These are phyloP conservation scores for Tetragonisca angustula DNA, from an alignment of 2,888 invertebrate genomes.

Conservation along the genomic window DNA sequence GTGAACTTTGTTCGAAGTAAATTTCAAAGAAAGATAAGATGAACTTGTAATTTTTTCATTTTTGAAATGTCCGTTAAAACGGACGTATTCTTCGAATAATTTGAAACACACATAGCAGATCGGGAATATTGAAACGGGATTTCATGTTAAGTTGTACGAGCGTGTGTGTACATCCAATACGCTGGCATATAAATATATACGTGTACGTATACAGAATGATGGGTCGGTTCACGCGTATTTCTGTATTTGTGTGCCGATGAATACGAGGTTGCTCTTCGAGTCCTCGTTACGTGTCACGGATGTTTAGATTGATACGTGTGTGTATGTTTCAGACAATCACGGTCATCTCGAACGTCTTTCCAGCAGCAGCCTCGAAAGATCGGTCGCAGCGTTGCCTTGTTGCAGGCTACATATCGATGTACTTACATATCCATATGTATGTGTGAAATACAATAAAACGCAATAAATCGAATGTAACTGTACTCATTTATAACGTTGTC, in stretches of 20 bases:
- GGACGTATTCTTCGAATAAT: conserved; percentile 61
- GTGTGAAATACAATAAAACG: conserved; percentile 24
- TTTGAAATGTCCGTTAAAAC: conserved; percentile 57
- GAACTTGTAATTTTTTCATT: background rate
- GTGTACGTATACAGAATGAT: conserved; percentile 17
- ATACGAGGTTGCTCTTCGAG: conserved; percentile 67
- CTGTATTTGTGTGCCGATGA: conserved; percentile 59
- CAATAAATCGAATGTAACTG: conserved; percentile 1
- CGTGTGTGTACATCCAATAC: conserved; percentile 30
- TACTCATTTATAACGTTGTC: background rate
- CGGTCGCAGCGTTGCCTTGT: conserved; percentile 61
- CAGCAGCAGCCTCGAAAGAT: conserved; percentile 64
- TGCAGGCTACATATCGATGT: conserved; percentile 45
- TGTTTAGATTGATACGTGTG: conserved; percentile 72
- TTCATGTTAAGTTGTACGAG: conserved; percentile 53
- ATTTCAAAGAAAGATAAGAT: background rate
- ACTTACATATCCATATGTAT: background rate
- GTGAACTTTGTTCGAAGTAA: background rate
- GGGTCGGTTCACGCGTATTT: conserved; percentile 48
- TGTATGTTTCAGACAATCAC: conserved; percentile 68
- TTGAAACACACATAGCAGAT: conserved; percentile 61
- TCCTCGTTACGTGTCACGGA: conserved; percentile 75
- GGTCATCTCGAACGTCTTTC: conserved; percentile 64
- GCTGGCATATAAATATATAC: conserved; percentile 6
- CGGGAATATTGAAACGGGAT: conserved; percentile 74